Evolutionary conservation across 2,888 invertebrate genomes (phyloP), one percentile per base, ranked within the genome.

Genomic region (Drosophila anomelani): DNA sequence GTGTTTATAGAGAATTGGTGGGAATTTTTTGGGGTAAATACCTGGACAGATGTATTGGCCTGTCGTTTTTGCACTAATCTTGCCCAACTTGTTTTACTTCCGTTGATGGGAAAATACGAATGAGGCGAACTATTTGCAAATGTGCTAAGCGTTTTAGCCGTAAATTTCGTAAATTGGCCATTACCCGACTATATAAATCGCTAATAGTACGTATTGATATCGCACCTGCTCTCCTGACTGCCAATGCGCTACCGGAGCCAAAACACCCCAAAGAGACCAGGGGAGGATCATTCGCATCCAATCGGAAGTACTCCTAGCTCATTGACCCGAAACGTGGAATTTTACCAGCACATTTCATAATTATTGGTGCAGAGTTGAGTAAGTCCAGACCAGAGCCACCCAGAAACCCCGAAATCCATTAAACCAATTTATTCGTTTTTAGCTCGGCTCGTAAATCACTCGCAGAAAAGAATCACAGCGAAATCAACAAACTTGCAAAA

Each of bases 101-200:
- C 84, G 85, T 73, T 77, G 62, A 46, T 61, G 72, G 66, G 69
- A 69, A 78, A 76, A 67, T 41, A 32, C 61, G 47, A 59, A 56
- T 68, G 62, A 57, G 23, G 10, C 51, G 20, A 75, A 77, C 82
- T 85, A 71, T 81, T 85, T 87, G 76, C 51, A 59, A 72, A 89
- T 75, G 80, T 72, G 59, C 60, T 63, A 17, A 69, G 64, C 85
- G 88, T 79, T 74, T 82, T 36, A 59, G 78, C 75, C 78, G 76
- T 84, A 78, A 89, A 86, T 66, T 69, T 63, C 66, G 44, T 73
- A 83, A 86, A 88, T 80, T 78, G 73, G 67, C 70, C 76, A 87
- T 85, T 88, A 85, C 69, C 56, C 23, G 43, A 57, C 46, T 69
- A 80, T 62, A 88, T 89, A 86, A 88, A 88, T 83, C 67, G 74